A percentile compares a stretch with the other conserved stretches of the same genome.
phyloP scores from a whole-genome alignment of 2,113 vertebrate species.

The Festucalex cinctus region DNA sequence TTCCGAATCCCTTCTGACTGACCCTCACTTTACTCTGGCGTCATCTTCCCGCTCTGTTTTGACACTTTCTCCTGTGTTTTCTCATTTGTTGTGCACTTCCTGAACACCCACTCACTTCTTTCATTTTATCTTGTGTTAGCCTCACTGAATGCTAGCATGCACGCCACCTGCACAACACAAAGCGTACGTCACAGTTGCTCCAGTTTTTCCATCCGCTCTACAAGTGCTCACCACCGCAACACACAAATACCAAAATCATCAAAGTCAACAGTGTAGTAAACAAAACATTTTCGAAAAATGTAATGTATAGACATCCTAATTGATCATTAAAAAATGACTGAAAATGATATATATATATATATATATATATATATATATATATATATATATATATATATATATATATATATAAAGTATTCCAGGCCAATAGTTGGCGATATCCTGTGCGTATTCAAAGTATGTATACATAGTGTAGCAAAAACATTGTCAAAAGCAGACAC shows the following conservation, averaged over 20 bases:
- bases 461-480: not conserved
- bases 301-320: not conserved
- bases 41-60: slow-evolving; percentile 30
- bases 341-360: no score
- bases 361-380: no score
- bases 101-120: slow-evolving; percentile 54
- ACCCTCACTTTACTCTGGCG: slow-evolving; percentile 45
- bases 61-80: slow-evolving; percentile 34
- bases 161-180: slow-evolving; percentile 51
- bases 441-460: not conserved
- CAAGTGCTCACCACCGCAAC: slow-evolving; percentile 37
- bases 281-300: no score
- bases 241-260: slow-evolving; percentile 18
- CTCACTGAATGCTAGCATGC: slow-evolving; percentile 40
- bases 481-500: no score
- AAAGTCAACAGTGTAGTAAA: slow-evolving; percentile 1
- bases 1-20: slow-evolving; percentile 70
- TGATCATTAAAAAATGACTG: not conserved
- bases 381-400: no score
- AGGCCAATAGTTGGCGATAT: not conserved
- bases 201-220: slow-evolving; percentile 42
- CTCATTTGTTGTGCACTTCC: slow-evolving; percentile 61
- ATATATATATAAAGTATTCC: no score
- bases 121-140: slow-evolving; percentile 63
- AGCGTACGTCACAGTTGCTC: slow-evolving; percentile 46